phyloP scores from a whole-genome alignment of 2,797 vertebrate species.

The Triplophysa yarkandensis region DNA sequence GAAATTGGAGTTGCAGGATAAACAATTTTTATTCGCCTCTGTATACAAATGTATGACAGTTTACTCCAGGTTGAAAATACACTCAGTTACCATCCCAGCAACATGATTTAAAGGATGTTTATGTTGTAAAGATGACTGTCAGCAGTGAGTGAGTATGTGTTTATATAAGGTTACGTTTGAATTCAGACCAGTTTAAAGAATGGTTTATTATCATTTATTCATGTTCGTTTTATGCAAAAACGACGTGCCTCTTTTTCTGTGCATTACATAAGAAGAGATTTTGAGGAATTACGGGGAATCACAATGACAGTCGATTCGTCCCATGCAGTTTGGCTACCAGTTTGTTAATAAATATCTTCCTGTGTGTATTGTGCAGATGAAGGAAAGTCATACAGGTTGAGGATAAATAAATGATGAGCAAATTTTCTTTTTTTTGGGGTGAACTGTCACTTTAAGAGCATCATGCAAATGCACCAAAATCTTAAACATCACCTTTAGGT shows the following conservation, averaged over 20 bases:
- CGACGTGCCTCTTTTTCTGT: too few species aligned
- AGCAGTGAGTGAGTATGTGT: background rate
- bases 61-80: background rate
- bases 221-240: too few species aligned
- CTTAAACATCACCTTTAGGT: too few species aligned
- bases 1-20: background rate
- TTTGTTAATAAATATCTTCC: too few species aligned
- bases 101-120: background rate
- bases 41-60: conserved; percentile 1
- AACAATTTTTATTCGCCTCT: background rate
- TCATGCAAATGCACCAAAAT: too few species aligned
- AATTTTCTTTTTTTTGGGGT: too few species aligned
- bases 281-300: too few species aligned
- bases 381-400: background rate
- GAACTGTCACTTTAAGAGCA: background rate
- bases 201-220: too few species aligned
- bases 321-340: too few species aligned
- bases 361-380: too few species aligned
- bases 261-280: too few species aligned
- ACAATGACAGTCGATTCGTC: too few species aligned
- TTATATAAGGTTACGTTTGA: background rate
- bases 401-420: background rate
- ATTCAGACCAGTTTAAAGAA: background rate
- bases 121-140: background rate
- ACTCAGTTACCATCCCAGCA: background rate